phyloP scores from a whole-genome alignment of 1,140 invertebrate genomes.

The Aphis craccivora region DNA sequence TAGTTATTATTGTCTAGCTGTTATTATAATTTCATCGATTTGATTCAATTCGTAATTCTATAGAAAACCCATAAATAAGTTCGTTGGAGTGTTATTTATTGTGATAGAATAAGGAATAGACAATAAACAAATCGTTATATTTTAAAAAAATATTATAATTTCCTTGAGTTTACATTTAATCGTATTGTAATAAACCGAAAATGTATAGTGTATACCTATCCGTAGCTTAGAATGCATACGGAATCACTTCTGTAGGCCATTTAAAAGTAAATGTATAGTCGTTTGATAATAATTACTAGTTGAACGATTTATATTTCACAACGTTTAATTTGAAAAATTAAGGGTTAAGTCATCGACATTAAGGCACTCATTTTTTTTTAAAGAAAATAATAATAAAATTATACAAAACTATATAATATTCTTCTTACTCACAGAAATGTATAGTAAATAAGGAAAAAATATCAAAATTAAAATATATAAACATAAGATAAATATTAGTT shows the following conservation, averaged over 20 bases:
- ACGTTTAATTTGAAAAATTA: background rate
- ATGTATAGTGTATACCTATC: background rate
- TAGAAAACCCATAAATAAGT: background rate
- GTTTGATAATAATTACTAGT: background rate
- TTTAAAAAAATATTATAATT: background rate
- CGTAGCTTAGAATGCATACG: background rate
- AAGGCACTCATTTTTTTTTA: background rate
- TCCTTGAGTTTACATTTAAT: background rate
- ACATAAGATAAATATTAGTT: background rate
- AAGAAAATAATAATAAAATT: background rate
- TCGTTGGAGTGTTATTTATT: background rate
- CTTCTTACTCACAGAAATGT: background rate
- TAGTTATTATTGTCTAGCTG: background rate
- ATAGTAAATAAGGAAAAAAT: background rate
- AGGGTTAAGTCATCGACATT: background rate
- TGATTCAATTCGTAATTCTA: background rate
- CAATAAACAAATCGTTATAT: background rate
- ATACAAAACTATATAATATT: background rate
- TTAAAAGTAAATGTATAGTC: background rate
- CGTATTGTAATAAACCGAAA: background rate
- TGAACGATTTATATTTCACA: background rate
- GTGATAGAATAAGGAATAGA: background rate
- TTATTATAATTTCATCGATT: background rate
- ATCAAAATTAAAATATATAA: background rate
- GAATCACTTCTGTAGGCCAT: background rate